Conservation (phyloP, 1,140 invertebrate genomes). For the Sycophaga agraensis region DNA sequence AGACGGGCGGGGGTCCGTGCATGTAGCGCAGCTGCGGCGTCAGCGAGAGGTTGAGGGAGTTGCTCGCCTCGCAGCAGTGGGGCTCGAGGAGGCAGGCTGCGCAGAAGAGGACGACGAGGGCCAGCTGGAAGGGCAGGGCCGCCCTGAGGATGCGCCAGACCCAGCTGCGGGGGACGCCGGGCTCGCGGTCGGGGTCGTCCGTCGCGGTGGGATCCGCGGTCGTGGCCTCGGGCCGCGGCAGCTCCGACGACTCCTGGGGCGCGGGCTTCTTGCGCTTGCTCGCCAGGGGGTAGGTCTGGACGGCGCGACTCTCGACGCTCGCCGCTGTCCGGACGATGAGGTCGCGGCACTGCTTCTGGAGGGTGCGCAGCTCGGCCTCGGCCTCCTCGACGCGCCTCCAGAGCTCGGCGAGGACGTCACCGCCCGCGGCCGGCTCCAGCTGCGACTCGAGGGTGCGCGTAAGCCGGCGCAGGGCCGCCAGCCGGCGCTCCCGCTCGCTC, state of each 20-base stretch:
- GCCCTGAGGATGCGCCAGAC: slow-evolving; percentile 75
- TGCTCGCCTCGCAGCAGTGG: slow-evolving; percentile 81
- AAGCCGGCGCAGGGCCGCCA: slow-evolving; percentile 67
- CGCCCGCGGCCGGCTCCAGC: slow-evolving; percentile 62
- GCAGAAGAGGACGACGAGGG: slow-evolving; percentile 77
- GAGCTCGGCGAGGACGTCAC: slow-evolving; percentile 60
- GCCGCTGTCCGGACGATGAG: slow-evolving; percentile 69
- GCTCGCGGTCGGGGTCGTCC: slow-evolving; percentile 54
- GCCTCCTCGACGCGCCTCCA: slow-evolving; percentile 72
- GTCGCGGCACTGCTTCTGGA: slow-evolving; percentile 78
- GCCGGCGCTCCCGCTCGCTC: slow-evolving; percentile 70
- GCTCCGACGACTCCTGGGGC: slow-evolving; percentile 1
- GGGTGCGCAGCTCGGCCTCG: slow-evolving; percentile 74
- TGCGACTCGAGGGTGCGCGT: slow-evolving; percentile 68
- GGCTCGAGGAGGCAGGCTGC: slow-evolving; percentile 81
- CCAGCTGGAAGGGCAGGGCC: slow-evolving; percentile 79
- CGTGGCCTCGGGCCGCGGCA: not conserved
- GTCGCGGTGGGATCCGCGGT: slow-evolving; percentile 21
- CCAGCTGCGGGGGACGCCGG: slow-evolving; percentile 61
- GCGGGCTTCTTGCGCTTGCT: slow-evolving; percentile 50
- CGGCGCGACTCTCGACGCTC: slow-evolving; percentile 51
- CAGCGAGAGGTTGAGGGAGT: slow-evolving; percentile 78
- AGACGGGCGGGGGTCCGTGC: slow-evolving; percentile 81
- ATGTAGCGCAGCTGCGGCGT: slow-evolving; percentile 83
- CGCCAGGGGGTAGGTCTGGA: not conserved